Evolutionary conservation across 1,140 invertebrate genomes (phyloP), one percentile per base, ranked within the genome.

Genomic region (Nephotettix cincticeps): DNA sequence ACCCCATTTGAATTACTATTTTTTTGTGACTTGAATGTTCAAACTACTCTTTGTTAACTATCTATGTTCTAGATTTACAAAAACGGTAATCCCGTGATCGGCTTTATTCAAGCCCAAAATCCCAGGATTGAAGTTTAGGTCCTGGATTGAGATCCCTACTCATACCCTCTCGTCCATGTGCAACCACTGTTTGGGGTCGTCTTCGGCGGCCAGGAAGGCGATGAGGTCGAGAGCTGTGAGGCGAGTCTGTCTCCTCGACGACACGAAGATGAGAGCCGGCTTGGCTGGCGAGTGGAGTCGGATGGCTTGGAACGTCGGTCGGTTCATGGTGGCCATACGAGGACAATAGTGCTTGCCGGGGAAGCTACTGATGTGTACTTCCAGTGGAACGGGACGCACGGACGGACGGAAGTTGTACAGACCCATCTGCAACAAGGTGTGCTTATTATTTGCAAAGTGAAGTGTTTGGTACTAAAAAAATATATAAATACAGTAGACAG

Each of bases 291-390:
- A 97, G 81, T 99, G 94, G 68, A 94, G 91, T 65, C 91, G 88
- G 72, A 99, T 98, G 0, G 95, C 95, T 84, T 97, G 93, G 83
- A 95, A 99, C 1, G 94, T 93, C n/a, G 98, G 97, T 78, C 97
- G 94, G 82, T 99, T 99, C 98, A 99, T 99, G 0, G 96, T 95
- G 40, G 97, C 94, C 98, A 99, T 99, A 70, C 98, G 87, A 0
- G 98, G 98, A 80, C 98, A 99, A 83, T 99, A 99, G 81, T 99
- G 96, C 76, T 98, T 96, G 0, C 96, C 97, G 0, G 95, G 90
- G 80, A 95, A 98, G 0, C 96, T 96, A 69, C 89, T 85, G 69
- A 98, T 94, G 77, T 98, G 96, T 30, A 99, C 96, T 83, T 98
- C 94, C 29, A 99, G 83, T 2, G 97, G 98, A 2, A 99, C 97